Evolutionary conservation across 2,888 invertebrate genomes (phyloP).

Genomic region (Silvanus unidentatus): DNA sequence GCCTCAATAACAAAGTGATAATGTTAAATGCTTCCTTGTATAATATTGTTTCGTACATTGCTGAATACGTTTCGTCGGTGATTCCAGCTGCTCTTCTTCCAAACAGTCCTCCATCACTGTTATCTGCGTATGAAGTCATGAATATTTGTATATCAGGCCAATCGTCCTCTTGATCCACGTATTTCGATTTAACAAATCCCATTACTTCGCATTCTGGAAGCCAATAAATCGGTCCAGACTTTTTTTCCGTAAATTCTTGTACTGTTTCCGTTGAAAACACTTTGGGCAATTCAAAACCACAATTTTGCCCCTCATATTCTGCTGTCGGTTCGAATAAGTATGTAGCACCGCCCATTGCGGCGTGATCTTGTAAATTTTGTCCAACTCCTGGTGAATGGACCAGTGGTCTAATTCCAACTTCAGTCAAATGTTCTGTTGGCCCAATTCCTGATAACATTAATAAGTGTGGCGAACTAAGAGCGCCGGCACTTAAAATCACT

Average conservation of each 20-base stretch:
- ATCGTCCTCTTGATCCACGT: constrained; percentile 58
- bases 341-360: constrained; percentile 71
- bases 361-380: constrained; percentile 72
- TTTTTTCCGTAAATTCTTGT: constrained; percentile 56
- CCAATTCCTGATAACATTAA: constrained; percentile 80
- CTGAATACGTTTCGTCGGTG: constrained; percentile 60
- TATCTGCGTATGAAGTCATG: constrained; percentile 65
- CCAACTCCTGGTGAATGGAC: constrained; percentile 69
- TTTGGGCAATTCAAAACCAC: constrained; percentile 65
- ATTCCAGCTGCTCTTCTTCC: constrained; percentile 64
- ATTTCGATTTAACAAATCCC: constrained; percentile 58
- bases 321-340: constrained; percentile 63
- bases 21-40: constrained; percentile 42
- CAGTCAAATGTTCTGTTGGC: constrained; percentile 56
- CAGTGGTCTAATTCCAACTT: constrained; percentile 57
- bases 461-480: constrained; percentile 78
- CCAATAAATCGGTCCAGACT: constrained; percentile 64
- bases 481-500: constrained; percentile 79
- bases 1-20: constrained; percentile 55
- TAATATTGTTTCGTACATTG: constrained; percentile 64
- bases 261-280: constrained; percentile 57
- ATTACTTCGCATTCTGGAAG: constrained; percentile 65
- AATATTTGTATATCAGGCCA: constrained; percentile 78
- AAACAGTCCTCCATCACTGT: constrained; percentile 71
- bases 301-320: constrained; percentile 43